Evolutionary conservation across 2,797 vertebrate species (phyloP).

Genomic region (Eulemur albifrons): DNA sequence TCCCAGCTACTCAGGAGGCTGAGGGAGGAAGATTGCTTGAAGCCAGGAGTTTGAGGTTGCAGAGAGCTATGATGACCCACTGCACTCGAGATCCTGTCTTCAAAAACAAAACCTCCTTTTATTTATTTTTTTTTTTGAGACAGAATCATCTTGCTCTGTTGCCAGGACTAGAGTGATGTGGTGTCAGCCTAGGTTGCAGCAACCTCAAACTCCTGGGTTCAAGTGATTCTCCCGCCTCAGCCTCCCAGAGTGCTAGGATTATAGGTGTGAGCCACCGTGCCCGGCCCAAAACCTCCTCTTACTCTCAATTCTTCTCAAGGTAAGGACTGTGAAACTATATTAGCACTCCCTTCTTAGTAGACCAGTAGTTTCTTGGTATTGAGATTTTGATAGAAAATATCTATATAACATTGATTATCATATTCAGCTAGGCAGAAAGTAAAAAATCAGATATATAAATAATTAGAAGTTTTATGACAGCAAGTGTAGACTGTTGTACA

Average conservation of each 20-base stretch:
- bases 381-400: background rate
- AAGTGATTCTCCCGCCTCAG: too few species aligned
- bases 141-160: too few species aligned
- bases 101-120: background rate
- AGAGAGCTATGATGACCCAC: background rate
- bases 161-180: too few species aligned
- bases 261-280: fast-evolving
- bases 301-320: background rate
- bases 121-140: too few species aligned
- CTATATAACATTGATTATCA: background rate
- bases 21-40: too few species aligned
- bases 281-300: background rate
- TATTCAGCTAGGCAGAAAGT: background rate
- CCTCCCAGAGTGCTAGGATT: too few species aligned
- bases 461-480: background rate
- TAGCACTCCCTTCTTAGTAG: background rate
- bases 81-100: background rate
- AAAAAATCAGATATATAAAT: background rate
- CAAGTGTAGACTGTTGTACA: background rate
- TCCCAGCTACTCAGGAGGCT: too few species aligned
- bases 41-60: too few species aligned
- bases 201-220: too few species aligned
- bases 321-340: background rate
- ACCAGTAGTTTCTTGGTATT: background rate
- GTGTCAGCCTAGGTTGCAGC: too few species aligned